These are phyloP conservation scores for Myzus persicae DNA, from an alignment of 1,140 invertebrate genomes.

Conservation along the genomic window DNA sequence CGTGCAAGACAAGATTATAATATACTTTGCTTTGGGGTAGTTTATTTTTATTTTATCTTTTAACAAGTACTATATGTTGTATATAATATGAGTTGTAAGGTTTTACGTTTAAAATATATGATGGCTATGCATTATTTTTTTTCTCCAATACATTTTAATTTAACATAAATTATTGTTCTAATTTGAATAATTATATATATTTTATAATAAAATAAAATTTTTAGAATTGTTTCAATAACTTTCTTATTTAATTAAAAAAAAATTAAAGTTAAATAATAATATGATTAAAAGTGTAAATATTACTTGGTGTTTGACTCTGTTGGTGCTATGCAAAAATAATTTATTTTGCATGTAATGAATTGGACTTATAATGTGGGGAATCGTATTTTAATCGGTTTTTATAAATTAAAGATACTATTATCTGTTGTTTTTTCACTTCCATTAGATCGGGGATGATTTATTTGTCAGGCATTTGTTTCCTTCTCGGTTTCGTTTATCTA, in stretches of 20 bases:
- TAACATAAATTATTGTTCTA: no score
- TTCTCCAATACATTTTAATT: no score
- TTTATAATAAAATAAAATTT: no score
- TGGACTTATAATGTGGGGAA: not conserved
- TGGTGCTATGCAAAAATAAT: not conserved
- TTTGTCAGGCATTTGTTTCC: not conserved
- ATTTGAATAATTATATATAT: not conserved
- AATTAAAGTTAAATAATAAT: not conserved
- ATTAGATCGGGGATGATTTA: slow-evolving; percentile 42
- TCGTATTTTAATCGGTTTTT: slow-evolving; percentile 7
- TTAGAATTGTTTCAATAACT: not conserved
- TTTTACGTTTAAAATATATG: no score
- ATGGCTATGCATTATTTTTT: no score
- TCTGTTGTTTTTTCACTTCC: not conserved
- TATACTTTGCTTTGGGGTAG: no score
- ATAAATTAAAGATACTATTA: slow-evolving; percentile 27
- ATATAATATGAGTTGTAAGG: no score
- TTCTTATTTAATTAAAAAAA: no score
- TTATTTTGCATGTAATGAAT: not conserved
- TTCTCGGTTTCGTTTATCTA: not conserved
- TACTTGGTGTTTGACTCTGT: not conserved
- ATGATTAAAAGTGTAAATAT: not conserved
- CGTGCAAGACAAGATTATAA: no score
- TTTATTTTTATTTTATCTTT: no score
- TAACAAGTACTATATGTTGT: no score